Percentiles rank a stretch among this genome's conserved stretches.
phyloP scores from a whole-genome alignment of 2,113 vertebrate genomes.

The Tenrec ecaudatus region DNA sequence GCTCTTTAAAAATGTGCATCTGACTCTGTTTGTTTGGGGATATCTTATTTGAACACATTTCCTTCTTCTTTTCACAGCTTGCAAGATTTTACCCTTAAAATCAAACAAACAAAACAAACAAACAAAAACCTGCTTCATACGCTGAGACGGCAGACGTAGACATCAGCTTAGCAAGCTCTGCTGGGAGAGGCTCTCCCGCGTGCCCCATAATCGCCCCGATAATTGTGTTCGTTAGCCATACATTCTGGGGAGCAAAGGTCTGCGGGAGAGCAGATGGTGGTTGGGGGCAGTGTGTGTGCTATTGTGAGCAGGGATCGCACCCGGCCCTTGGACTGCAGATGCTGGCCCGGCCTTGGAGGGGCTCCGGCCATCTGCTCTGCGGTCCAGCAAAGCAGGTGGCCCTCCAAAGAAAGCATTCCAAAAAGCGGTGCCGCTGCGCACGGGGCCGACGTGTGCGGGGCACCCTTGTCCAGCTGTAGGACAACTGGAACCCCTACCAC shows the following conservation, averaged over 20 bases:
- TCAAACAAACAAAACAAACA: too few relatives aligned
- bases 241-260: conserved; percentile 83
- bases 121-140: neutral
- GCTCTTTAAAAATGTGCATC: neutral
- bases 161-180: conserved; percentile 49
- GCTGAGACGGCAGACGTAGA: fast-evolving
- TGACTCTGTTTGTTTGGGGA: neutral
- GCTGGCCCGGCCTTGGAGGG: conserved; percentile 72
- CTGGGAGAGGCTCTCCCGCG: neutral
- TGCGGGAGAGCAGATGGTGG: conserved; percentile 86
- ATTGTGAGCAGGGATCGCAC: conserved; percentile 66
- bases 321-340: conserved; percentile 78
- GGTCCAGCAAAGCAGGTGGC: conserved; percentile 73
- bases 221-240: conserved; percentile 84
- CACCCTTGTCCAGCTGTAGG: conserved; percentile 81
- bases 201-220: conserved; percentile 26
- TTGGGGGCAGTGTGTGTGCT: conserved; percentile 61
- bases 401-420: conserved; percentile 65
- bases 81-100: neutral
- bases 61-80: conserved; percentile 3
- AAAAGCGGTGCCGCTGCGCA: neutral
- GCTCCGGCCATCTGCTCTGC: conserved; percentile 85
- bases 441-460: fast-evolving
- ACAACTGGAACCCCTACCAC: neutral
- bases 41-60: conserved; percentile 38